Conservation (phyloP, 1,140 invertebrate genomes). For the Pentalonia nigronervosa region DNA sequence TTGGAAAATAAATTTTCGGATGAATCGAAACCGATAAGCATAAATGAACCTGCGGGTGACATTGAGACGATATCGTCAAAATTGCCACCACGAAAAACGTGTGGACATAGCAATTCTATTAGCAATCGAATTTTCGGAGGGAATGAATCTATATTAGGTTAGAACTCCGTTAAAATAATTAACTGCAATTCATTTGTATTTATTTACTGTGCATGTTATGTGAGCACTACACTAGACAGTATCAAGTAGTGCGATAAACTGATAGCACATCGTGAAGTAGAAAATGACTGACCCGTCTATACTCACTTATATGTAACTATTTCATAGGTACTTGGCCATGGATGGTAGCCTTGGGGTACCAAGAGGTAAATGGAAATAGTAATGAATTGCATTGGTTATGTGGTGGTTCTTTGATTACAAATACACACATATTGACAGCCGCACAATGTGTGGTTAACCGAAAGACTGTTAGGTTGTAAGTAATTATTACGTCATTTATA, state of each 20-base stretch:
- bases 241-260: neutral
- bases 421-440: slow-evolving; percentile 69
- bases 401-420: slow-evolving; percentile 70
- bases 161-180: neutral
- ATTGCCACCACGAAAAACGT: neutral
- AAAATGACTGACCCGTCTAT: neutral
- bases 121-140: neutral
- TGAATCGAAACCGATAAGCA: neutral
- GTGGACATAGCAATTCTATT: neutral
- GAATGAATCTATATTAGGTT: neutral
- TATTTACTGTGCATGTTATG: neutral
- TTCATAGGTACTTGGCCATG: neutral
- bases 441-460: slow-evolving; percentile 70
- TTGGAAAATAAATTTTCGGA: neutral
- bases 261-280: neutral
- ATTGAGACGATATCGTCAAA: neutral
- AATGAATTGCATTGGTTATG: slow-evolving; percentile 65
- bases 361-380: neutral
- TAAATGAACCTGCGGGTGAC: too few relatives aligned
- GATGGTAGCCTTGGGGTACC: neutral
- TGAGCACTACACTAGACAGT: too few relatives aligned
- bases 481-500: neutral
- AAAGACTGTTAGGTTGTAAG: neutral
- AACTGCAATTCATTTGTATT: neutral
- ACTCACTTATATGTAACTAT: neutral